A percentile compares a stretch with the other conserved stretches of the same genome.
These are phyloP conservation scores for Petrophora chlorosata DNA, from an alignment of 2,888 invertebrate genomes.

Conservation along the genomic window DNA sequence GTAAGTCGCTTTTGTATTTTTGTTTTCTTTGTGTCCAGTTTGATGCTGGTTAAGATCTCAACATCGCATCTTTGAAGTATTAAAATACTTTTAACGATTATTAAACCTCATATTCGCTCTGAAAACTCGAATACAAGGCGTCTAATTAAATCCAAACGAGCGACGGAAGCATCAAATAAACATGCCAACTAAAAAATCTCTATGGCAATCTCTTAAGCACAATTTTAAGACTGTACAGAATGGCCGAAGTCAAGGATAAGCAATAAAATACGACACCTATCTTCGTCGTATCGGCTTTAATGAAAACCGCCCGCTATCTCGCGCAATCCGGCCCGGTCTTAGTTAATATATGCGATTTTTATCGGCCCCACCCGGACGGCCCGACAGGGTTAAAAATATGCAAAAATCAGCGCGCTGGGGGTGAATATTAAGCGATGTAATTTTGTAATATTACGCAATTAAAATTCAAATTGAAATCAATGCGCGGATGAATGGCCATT, in stretches of 20 bases:
- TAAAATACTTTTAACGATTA: conserved; percentile 6
- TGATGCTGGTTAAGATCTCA: too few species aligned
- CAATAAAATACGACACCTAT: conserved; percentile 70
- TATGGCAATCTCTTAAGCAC: conserved; percentile 48
- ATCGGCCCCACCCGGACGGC: conserved; percentile 60
- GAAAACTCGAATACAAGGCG: conserved; percentile 20
- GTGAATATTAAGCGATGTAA: conserved; percentile 82
- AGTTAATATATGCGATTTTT: conserved; percentile 78
- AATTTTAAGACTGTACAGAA: conserved; percentile 50
- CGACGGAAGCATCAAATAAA: conserved; percentile 49
- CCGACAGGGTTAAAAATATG: conserved; percentile 77
- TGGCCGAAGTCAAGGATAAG: conserved; percentile 50
- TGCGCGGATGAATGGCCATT: conserved; percentile 70
- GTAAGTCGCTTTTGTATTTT: too few species aligned
- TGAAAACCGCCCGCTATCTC: conserved; percentile 68
- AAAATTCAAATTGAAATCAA: conserved; percentile 85
- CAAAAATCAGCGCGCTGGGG: conserved; percentile 77
- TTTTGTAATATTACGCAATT: conserved; percentile 83
- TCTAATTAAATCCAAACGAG: conserved; percentile 39
- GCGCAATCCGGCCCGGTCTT: conserved; percentile 56
- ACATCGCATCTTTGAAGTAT: background rate
- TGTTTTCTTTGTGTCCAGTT: too few species aligned
- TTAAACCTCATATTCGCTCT: conserved; percentile 10
- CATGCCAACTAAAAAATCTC: conserved; percentile 43
- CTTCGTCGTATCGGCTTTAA: conserved; percentile 69